Conservation (phyloP, 2,113 vertebrate species). For the human (Homo sapiens) region GRCh38 chrX:44168501-44169000, state of each 20-base stretch:
- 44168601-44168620: background rate
- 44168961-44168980: background rate
- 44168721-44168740: background rate
- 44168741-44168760: background rate
- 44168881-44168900: background rate
- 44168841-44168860: conserved; percentile 11
- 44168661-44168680: background rate
- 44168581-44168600: background rate
- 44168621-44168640: conserved; percentile 14
- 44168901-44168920: background rate
- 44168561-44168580: background rate
- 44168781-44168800: background rate
- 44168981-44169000: background rate
- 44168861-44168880: background rate
- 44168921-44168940: background rate
- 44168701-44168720: background rate
- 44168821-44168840: background rate
- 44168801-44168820: background rate
- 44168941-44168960: background rate
- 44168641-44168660: background rate
- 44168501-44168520: no score
- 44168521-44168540: no score
- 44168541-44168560: background rate
- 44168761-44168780: background rate
- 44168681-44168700: background rate